phyloP scores from a whole-genome alignment of 2,113 vertebrate species.

The Isichthys henryi region DNA sequence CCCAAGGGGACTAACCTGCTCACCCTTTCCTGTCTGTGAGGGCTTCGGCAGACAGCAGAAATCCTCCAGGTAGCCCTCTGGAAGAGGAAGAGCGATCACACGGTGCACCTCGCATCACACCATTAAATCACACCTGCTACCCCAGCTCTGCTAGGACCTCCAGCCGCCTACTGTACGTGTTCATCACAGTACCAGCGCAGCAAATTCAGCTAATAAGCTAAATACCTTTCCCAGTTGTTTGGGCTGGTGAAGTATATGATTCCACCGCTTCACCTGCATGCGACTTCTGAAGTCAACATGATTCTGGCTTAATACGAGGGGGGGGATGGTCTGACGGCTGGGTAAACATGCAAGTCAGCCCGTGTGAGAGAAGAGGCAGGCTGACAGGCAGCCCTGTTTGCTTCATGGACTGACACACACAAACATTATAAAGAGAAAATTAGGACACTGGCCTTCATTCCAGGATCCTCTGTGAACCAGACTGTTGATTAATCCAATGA shows the following conservation, averaged over 20 bases:
- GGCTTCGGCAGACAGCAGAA: constrained; percentile 85
- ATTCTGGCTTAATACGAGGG: not conserved
- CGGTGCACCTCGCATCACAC: not conserved
- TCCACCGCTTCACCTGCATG: not conserved
- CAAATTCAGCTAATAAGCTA: not conserved
- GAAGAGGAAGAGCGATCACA: constrained; percentile 19
- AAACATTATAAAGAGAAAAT: not conserved
- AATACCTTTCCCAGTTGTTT: not conserved
- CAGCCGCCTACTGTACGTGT: not conserved
- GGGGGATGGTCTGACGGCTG: not conserved
- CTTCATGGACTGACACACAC: not conserved
- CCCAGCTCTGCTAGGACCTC: not conserved
- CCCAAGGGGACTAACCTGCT: not conserved
- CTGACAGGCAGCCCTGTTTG: not conserved
- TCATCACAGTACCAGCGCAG: not conserved
- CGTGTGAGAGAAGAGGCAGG: not conserved
- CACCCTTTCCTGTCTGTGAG: constrained; percentile 41
- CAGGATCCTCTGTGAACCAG: not conserved
- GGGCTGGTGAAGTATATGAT: not conserved
- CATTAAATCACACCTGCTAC: not conserved
- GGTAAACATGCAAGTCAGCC: not conserved
- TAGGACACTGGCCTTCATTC: not conserved
- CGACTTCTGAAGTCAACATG: not conserved
- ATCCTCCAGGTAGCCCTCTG: constrained; percentile 86
- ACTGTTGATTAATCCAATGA: not conserved